Percentiles rank a stretch among this genome's conserved stretches.
Conservation (phyloP, 2,797 vertebrate genomes). For the Danio kyathit region DNA sequence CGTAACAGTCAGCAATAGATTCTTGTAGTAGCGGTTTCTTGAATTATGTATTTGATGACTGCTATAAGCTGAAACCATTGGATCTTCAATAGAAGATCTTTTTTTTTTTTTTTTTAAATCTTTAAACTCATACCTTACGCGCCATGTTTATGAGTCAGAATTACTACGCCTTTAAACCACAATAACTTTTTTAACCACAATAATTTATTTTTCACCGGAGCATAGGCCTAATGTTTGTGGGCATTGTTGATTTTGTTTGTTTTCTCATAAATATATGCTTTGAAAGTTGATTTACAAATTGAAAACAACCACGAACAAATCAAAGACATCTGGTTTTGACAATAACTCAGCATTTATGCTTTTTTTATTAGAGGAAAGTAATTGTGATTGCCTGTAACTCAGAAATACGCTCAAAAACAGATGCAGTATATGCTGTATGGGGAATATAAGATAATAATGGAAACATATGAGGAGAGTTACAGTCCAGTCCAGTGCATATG, state of each 20-base stretch:
- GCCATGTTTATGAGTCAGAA: conserved; percentile 19
- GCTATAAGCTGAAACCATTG: not conserved
- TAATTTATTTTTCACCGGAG: conserved; percentile 1
- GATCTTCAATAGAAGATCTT: too few species aligned
- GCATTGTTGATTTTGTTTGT: conserved; percentile 51
- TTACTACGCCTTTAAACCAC: conserved; percentile 19
- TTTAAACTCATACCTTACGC: conserved; percentile 6
- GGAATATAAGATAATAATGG: not conserved
- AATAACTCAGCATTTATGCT: conserved; percentile 35
- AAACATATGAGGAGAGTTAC: not conserved
- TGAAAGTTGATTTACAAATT: conserved; percentile 58
- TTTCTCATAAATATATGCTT: conserved; percentile 54
- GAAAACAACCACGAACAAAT: conserved; percentile 55
- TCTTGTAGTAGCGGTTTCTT: not conserved
- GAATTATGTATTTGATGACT: not conserved
- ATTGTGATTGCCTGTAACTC: conserved; percentile 26
- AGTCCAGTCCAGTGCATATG: not conserved
- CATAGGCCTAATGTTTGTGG: not conserved
- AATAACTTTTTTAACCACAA: conserved; percentile 28
- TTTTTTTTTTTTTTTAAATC: conserved; percentile 4
- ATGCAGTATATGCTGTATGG: not conserved
- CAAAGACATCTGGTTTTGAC: conserved; percentile 37
- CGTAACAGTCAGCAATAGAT: too few species aligned
- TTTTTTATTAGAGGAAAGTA: conserved; percentile 27
- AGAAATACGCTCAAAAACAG: conserved; percentile 30